These are phyloP conservation scores for Leptodactylus fuscus DNA, from an alignment of 2,113 vertebrate genomes.

Conservation along the genomic window DNA sequence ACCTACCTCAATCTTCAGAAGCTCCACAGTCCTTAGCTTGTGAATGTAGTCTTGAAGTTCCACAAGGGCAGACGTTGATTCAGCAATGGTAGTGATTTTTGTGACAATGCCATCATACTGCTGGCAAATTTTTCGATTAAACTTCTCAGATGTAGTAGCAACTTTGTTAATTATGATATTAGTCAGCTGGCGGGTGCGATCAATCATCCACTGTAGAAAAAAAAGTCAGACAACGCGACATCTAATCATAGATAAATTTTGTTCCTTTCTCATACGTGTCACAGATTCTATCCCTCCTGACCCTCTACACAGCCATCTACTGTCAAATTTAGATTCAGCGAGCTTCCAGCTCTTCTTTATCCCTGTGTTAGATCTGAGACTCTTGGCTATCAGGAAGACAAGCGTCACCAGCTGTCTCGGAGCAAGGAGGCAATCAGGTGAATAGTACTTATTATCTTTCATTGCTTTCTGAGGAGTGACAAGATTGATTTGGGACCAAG, in stretches of 20 bases:
- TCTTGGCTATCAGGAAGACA: conserved; percentile 83
- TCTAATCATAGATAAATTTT: conserved; percentile 82
- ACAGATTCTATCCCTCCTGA: conserved; percentile 78
- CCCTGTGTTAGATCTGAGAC: conserved; percentile 80
- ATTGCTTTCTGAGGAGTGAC: conserved; percentile 77
- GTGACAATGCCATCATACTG: conserved; percentile 73
- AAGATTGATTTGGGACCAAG: conserved; percentile 81
- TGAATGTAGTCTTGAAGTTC: conserved; percentile 68
- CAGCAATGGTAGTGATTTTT: conserved; percentile 71
- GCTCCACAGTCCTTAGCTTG: conserved; percentile 64
- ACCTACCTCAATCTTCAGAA: conserved; percentile 74
- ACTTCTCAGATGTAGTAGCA: conserved; percentile 77
- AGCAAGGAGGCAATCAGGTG: conserved; percentile 85
- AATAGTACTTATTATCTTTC: conserved; percentile 83
- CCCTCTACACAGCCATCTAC: conserved; percentile 79
- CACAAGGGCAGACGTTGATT: conserved; percentile 69
- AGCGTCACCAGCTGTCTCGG: conserved; percentile 80
- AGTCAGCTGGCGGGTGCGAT: conserved; percentile 77
- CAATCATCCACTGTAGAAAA: conserved; percentile 78
- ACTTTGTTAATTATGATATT: conserved; percentile 85
- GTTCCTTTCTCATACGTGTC: conserved; percentile 77
- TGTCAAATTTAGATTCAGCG: conserved; percentile 81
- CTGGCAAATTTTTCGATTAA: conserved; percentile 76
- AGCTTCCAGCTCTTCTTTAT: conserved; percentile 80
- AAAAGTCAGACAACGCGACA: conserved; percentile 78